These are phyloP conservation scores for Ornithorhynchus anatinus DNA, from an alignment of 2,113 vertebrate species.

Conservation along the genomic window DNA sequence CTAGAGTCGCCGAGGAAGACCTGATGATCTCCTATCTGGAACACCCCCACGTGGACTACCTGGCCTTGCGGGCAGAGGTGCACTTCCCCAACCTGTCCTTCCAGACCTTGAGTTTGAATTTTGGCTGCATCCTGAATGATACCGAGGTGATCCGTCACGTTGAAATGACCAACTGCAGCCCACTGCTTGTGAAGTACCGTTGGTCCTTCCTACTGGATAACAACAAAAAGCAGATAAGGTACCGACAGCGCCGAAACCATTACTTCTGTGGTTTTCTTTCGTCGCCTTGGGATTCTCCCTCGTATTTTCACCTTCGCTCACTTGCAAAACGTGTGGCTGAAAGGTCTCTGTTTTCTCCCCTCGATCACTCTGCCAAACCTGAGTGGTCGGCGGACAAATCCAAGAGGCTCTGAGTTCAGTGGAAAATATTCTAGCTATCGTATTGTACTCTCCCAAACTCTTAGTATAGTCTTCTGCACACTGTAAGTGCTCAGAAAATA, in stretches of 20 bases:
- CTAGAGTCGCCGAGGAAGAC: slow-evolving; percentile 64
- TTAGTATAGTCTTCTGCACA: no score
- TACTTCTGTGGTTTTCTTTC: neutral
- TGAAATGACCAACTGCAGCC: slow-evolving; percentile 81
- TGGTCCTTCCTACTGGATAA: slow-evolving; percentile 76
- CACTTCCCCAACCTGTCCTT: slow-evolving; percentile 83
- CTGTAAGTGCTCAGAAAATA: no score
- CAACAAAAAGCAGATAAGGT: slow-evolving; percentile 67
- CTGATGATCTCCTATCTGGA: slow-evolving; percentile 74
- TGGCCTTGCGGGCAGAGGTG: slow-evolving; percentile 74
- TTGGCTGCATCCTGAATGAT: slow-evolving; percentile 82
- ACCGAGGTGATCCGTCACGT: slow-evolving; percentile 68
- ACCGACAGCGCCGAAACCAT: neutral
- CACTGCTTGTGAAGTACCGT: slow-evolving; percentile 72
- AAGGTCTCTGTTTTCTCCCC: no score
- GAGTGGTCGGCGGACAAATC: no score
- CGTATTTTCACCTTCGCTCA: no score
- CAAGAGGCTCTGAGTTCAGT: no score
- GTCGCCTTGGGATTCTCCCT: neutral
- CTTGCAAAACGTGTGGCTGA: no score
- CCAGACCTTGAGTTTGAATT: slow-evolving; percentile 74
- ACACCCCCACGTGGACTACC: slow-evolving; percentile 74
- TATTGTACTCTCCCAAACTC: no score
- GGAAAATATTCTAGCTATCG: no score
- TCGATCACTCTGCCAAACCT: no score